Evolutionary conservation across 2,797 vertebrate species (phyloP).

Genomic region (Perodicticus potto): DNA sequence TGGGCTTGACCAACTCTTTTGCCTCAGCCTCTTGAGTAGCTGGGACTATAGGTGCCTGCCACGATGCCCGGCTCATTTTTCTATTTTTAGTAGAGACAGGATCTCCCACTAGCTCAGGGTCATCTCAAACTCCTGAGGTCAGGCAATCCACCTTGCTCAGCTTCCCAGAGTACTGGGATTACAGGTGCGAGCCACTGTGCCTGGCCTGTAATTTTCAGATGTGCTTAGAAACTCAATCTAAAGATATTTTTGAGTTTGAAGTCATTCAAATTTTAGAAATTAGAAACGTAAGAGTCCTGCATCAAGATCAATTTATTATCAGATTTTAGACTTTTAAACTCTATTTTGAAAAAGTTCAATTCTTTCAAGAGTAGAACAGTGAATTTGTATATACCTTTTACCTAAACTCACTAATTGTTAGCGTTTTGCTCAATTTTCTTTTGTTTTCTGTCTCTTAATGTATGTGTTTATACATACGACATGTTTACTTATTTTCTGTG

Average conservation of each 20-base stretch:
- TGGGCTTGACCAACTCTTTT: no score
- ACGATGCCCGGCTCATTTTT: no score
- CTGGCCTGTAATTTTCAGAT: neutral
- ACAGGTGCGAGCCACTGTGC: no score
- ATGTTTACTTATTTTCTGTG: no score
- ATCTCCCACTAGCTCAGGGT: no score
- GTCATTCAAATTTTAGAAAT: slow-evolving; percentile 25
- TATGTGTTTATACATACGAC: neutral
- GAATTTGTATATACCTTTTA: neutral
- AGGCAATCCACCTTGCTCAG: no score
- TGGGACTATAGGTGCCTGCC: no score
- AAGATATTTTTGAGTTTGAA: neutral
- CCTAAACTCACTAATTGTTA: neutral
- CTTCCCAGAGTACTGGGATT: no score
- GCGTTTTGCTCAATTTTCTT: neutral
- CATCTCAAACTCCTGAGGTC: no score
- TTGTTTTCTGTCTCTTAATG: neutral
- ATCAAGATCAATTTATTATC: neutral
- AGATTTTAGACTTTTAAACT: neutral
- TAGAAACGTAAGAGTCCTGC: neutral
- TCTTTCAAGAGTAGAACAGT: neutral
- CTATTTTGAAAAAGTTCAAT: neutral
- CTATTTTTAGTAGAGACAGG: no score
- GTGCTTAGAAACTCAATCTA: neutral
- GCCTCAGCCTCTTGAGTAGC: no score